Conservation (phyloP, 2,797 vertebrate genomes). For the Rhyacichthys aspro region DNA sequence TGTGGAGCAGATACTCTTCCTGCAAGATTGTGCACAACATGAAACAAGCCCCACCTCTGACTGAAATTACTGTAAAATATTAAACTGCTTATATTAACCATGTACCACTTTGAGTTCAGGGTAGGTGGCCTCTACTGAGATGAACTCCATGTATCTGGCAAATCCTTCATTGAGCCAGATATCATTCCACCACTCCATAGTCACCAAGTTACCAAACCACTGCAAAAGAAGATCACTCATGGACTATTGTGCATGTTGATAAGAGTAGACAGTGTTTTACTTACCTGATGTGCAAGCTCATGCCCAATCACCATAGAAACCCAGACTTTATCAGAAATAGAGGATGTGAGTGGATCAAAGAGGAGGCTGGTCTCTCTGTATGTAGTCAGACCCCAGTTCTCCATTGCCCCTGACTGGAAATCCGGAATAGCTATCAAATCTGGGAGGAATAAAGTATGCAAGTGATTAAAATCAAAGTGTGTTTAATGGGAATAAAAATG, state of each 20-base stretch:
- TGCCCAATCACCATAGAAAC: slow-evolving; percentile 84
- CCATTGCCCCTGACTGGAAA: slow-evolving; percentile 84
- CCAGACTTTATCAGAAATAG: slow-evolving; percentile 82
- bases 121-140: slow-evolving; percentile 81
- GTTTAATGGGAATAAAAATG: neutral
- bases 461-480: neutral
- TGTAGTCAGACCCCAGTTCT: slow-evolving; percentile 87
- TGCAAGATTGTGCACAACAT: slow-evolving; percentile 48
- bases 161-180: slow-evolving; percentile 87
- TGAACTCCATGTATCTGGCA: slow-evolving; percentile 84
- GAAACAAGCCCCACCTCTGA: neutral
- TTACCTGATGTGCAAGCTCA: slow-evolving; percentile 85
- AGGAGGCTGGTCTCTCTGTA: slow-evolving; percentile 84
- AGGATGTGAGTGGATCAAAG: slow-evolving; percentile 79
- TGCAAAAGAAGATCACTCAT: slow-evolving; percentile 34
- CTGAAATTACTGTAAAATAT: neutral
- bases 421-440: slow-evolving; percentile 86
- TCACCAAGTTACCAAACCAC: slow-evolving; percentile 89
- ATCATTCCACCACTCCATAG: slow-evolving; percentile 88
- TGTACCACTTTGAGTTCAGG: slow-evolving; percentile 80
- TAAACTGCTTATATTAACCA: neutral
- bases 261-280: slow-evolving; percentile 8
- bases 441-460: slow-evolving; percentile 46
- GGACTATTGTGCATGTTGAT: neutral
- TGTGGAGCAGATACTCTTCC: slow-evolving; percentile 78